Evolutionary conservation across 2,797 vertebrate genomes (phyloP), one percentile per base, ranked within the genome.

Genomic region (Pseudochaenichthys georgianus): DNA sequence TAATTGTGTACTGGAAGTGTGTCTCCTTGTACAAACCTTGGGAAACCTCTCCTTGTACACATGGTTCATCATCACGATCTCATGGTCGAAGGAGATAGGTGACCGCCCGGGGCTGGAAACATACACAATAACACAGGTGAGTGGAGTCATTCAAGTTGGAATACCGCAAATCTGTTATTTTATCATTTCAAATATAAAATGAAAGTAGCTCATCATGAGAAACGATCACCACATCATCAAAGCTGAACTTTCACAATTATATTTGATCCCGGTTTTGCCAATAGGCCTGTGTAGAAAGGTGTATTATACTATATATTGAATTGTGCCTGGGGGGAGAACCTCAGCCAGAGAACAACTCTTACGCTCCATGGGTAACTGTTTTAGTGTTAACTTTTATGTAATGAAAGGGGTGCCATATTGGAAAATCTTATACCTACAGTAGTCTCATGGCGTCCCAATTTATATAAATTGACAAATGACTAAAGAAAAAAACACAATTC

Each of bases 1-100:
- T 34, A 0, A n/a, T 5, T 46, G 3, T 70, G 19, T 13, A 47
- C 28, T 64, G 2, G 50, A 34, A 54, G 62, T 46, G 62, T 58
- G 72, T 60, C 68, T 50, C 21, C 8, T 38, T 1, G 58, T 66
- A 78, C 96, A 86, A 88, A 99, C 98, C 97, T 99, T 99, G 6
- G 98, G 98, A 92, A 99, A 99, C 71, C 98, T 94, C 94, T 99
- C 98, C 93, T 99, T 99, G 95, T 99, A 99, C 60, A 99, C 98
- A 91, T 99, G 98, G 94, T 99, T 99, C 98, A 99, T 99, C 98
- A 99, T 99, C 91, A 99, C 95, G 82, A 99, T 99, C 95, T 99
- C 98, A 87, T 97, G 97, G 94, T 99, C 98, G 83, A 97, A 99
- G 76, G 96, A 97, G 91, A 98, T 94, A 1, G 98, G 97, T 48